Conservation (phyloP, 2,113 vertebrate species). For the Oenanthe melanoleuca region DNA sequence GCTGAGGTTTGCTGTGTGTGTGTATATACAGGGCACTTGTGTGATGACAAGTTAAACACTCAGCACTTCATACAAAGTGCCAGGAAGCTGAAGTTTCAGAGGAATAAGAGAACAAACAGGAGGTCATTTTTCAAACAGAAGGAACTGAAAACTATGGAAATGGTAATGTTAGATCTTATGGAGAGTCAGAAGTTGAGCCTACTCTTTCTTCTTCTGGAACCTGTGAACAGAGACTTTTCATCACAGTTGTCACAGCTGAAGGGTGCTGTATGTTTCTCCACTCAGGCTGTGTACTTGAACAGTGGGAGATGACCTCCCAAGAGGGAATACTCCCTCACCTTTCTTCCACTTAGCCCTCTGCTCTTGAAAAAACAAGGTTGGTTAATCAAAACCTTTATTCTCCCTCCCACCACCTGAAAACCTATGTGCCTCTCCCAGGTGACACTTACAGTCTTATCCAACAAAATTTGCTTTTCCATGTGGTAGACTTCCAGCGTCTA, state of each 20-base stretch:
- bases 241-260: background rate
- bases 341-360: background rate
- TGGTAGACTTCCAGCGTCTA: background rate
- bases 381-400: background rate
- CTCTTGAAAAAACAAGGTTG: background rate
- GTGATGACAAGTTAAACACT: background rate
- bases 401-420: background rate
- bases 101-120: background rate
- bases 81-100: background rate
- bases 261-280: background rate
- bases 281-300: background rate
- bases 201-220: background rate
- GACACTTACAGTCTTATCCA: background rate
- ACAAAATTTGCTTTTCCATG: background rate
- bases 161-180: background rate
- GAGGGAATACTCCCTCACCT: background rate
- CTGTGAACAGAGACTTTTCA: background rate
- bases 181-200: background rate
- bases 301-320: background rate
- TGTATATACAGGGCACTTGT: background rate
- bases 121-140: background rate
- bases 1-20: background rate
- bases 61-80: background rate
- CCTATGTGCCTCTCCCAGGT: background rate
- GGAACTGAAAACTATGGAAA: background rate